phyloP scores from a whole-genome alignment of 2,888 invertebrate species.

The Toxonevra muliebris region DNA sequence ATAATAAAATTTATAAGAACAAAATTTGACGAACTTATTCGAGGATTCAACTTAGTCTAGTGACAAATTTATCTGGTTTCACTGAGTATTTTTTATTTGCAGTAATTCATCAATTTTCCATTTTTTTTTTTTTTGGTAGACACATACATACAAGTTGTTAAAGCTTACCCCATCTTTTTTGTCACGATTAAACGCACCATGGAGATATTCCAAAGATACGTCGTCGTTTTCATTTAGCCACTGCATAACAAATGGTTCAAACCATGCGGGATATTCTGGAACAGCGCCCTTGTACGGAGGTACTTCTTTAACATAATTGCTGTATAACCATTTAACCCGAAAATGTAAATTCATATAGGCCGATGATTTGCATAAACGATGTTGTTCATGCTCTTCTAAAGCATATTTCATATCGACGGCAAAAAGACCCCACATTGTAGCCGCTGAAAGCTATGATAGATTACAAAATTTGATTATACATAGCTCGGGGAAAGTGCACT shows the following conservation, averaged over 20 bases:
- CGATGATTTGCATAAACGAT: constrained; percentile 94
- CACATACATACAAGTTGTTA: not conserved
- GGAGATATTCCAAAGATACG: constrained; percentile 97
- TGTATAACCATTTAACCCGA: constrained; percentile 97
- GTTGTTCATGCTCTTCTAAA: constrained; percentile 96
- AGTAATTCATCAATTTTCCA: not conserved
- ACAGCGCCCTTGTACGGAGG: constrained; percentile 97
- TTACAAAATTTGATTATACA: not conserved
- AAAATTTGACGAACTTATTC: too few relatives aligned
- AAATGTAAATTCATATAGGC: constrained; percentile 99
- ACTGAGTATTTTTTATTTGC: not conserved
- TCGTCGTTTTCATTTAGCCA: constrained; percentile 99
- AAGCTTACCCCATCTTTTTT: constrained; percentile 87
- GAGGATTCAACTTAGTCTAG: too few relatives aligned
- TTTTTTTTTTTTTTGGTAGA: not conserved
- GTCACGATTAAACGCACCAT: constrained; percentile 98
- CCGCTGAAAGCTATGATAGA: constrained; percentile 84
- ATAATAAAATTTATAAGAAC: too few relatives aligned
- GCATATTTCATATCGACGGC: constrained; percentile 98
- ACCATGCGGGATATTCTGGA: constrained; percentile 99
- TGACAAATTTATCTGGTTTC: too few relatives aligned
- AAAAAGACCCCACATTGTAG: constrained; percentile 97
- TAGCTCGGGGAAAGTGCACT: too few relatives aligned
- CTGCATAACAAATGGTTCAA: constrained; percentile 99
- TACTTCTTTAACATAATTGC: constrained; percentile 97